Evolutionary conservation across 2,797 vertebrate genomes (phyloP).

Genomic region (Leptatherina wallacei): DNA sequence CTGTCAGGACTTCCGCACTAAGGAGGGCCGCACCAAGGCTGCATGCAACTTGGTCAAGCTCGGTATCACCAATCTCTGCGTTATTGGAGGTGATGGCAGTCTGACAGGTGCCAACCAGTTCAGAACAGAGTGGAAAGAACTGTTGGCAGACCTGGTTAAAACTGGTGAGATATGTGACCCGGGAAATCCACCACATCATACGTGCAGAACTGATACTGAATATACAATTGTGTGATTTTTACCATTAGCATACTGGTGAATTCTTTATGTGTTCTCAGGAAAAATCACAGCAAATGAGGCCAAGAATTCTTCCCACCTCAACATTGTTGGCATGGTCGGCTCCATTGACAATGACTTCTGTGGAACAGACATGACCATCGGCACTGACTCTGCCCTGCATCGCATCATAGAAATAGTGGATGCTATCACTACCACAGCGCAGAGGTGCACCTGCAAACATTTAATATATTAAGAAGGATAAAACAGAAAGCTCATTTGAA

Average conservation of each 20-base stretch:
- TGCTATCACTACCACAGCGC: constrained; percentile 93
- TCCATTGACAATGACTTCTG: constrained; percentile 95
- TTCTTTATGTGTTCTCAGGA: constrained; percentile 72
- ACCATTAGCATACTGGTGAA: not conserved
- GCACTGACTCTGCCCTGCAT: constrained; percentile 93
- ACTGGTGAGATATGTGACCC: constrained; percentile 74
- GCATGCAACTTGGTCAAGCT: constrained; percentile 89
- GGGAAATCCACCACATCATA: not conserved
- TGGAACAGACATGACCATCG: constrained; percentile 93
- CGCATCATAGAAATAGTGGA: constrained; percentile 95
- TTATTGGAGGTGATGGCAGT: constrained; percentile 94
- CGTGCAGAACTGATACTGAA: not conserved
- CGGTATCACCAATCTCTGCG: constrained; percentile 93
- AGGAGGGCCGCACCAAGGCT: constrained; percentile 89
- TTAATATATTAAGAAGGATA: not conserved
- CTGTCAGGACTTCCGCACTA: constrained; percentile 90
- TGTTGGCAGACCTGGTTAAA: constrained; percentile 87
- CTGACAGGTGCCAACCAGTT: constrained; percentile 93
- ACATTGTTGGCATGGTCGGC: constrained; percentile 92
- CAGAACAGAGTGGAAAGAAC: constrained; percentile 89
- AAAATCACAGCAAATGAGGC: constrained; percentile 85
- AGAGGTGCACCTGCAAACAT: constrained; percentile 81
- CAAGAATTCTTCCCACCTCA: constrained; percentile 83
- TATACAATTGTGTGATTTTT: not conserved
- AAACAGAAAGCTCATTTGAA: not conserved